These are phyloP conservation scores for Carcinoscorpius rotundicauda DNA, from an alignment of 1,140 invertebrate genomes.

Conservation along the genomic window DNA sequence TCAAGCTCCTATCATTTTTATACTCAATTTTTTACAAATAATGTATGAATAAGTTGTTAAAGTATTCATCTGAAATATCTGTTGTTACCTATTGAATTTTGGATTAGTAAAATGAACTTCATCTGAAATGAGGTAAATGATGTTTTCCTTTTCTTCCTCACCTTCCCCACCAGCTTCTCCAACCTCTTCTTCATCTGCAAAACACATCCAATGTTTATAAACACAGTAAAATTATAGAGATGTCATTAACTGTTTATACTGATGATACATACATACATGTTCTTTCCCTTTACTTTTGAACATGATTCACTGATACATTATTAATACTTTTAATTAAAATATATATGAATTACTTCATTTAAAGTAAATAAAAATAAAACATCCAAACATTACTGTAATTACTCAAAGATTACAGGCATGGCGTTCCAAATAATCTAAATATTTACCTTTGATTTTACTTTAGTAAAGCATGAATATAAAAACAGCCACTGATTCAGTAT, in stretches of 20 bases:
- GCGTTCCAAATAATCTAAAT: no score
- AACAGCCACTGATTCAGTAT: no score
- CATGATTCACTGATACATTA: no score
- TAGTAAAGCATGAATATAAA: no score
- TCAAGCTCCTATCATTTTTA: no score
- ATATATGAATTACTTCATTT: conserved; percentile 1
- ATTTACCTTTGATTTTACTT: no score
- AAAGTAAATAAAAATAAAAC: conserved; percentile 1
- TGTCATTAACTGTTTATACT: not conserved
- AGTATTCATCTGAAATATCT: conserved; percentile 1
- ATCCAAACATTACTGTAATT: no score
- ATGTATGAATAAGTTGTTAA: conserved; percentile 1
- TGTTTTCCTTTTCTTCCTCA: conserved; percentile 78
- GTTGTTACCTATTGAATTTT: conserved; percentile 49
- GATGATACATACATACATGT: no score
- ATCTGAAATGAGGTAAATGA: conserved; percentile 71
- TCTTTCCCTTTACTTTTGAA: no score
- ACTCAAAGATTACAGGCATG: no score
- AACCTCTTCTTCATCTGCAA: conserved; percentile 60
- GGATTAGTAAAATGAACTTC: conserved; percentile 82
- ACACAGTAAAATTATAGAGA: not conserved
- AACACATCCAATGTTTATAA: conserved; percentile 3
- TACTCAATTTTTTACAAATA: no score
- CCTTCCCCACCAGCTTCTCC: conserved; percentile 57
- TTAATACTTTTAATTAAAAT: conserved; percentile 1